Conservation (phyloP, 2,797 vertebrate genomes). For the Propithecus deckenii region DNA sequence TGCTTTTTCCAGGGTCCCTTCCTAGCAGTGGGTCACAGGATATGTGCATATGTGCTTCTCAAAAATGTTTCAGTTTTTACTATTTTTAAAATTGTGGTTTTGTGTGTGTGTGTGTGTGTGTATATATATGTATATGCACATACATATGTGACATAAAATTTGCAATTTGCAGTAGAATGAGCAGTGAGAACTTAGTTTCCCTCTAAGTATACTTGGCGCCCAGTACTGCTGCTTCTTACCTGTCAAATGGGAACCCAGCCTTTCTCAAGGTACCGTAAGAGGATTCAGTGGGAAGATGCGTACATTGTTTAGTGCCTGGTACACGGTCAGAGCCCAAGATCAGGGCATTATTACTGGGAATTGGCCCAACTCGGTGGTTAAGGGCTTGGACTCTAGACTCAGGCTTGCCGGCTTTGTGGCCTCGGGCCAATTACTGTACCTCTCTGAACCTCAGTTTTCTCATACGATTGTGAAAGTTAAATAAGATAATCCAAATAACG, state of each 20-base stretch:
- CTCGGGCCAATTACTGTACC: neutral
- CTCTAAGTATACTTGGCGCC: fast-evolving
- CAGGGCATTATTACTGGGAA: neutral
- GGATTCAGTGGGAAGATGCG: neutral
- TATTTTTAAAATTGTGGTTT: neutral
- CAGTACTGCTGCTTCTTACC: neutral
- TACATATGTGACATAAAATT: neutral
- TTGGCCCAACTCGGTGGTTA: too few species aligned
- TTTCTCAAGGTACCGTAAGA: neutral
- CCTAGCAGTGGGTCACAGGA: neutral
- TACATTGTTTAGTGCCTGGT: neutral
- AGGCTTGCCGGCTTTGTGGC: neutral
- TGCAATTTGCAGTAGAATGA: neutral
- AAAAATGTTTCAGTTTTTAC: neutral
- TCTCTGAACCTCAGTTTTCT: neutral
- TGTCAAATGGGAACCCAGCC: neutral
- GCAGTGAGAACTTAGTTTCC: neutral
- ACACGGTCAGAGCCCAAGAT: neutral
- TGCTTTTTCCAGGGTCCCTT: neutral
- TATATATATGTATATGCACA: neutral
- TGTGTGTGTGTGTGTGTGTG: too few species aligned
- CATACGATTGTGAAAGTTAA: neutral
- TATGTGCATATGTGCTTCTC: neutral
- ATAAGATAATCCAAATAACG: neutral
- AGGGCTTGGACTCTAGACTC: neutral